Evolutionary conservation across 1,140 invertebrate genomes (phyloP), one percentile per base, ranked within the genome.

Genomic region (Chelonus insularis): DNA sequence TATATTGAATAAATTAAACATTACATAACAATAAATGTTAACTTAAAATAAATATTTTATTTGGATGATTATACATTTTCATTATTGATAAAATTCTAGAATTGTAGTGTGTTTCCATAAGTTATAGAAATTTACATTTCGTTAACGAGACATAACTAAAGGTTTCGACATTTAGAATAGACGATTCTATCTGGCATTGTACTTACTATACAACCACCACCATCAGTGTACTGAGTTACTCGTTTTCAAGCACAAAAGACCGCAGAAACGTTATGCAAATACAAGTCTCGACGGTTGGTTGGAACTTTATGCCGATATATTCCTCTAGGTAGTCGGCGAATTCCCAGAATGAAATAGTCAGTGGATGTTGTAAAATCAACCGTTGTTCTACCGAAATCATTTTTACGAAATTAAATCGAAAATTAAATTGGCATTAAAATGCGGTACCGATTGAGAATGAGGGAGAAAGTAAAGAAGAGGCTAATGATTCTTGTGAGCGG

Each of bases 361-460:
- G 12, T n/a, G 12, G 36, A 39, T 21, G 50, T 41, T 50, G 34
- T 32, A 48, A 63, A 63, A 66, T 64, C 65, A 43, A 64, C 37
- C 43, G 59, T 23, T 54, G 45, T 47, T 57, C 47, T 57, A 55
- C 59, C 64, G 71, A 29, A 66, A 77, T 75, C 66, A 76, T 77
- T 76, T 76, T 76, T 77, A 72, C 73, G 75, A 76, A 77, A 76
- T 77, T 77, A 77, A 77, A 77, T 77, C 75, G 75, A 77, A 77
- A 77, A 77, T 77, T 77, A 77, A 69, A 76, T 66, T 73, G 66
- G 65, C 72, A 75, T 77, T 77, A 75, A 77, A 76, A 77, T 75
- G 67, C 73, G 71, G 67, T 70, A 64, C 66, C 71, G 72, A 76
- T 74, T 71, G 69, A 18, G 43, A 41, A 41, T 16, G 43, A 45